Evolutionary conservation across 2,797 vertebrate genomes (phyloP).

Genomic region (Gadopsis marmoratus): DNA sequence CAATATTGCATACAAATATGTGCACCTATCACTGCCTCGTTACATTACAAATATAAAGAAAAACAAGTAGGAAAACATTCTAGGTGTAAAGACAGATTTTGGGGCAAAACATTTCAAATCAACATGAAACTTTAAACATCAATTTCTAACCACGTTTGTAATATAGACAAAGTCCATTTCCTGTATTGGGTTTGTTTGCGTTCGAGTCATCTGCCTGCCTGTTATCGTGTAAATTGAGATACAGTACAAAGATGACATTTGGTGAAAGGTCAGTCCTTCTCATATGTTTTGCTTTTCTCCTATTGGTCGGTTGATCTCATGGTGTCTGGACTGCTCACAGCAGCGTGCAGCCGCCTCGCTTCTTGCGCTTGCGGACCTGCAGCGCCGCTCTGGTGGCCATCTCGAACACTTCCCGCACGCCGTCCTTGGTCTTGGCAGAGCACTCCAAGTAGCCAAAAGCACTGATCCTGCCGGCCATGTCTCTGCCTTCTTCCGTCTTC

Average conservation of each 20-base stretch:
- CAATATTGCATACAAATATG: conserved; percentile 65
- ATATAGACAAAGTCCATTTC: conserved; percentile 73
- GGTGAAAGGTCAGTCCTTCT: conserved; percentile 78
- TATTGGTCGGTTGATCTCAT: conserved; percentile 51
- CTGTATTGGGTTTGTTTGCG: conserved; percentile 57
- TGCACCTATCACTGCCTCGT: conserved; percentile 62
- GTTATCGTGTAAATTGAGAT: conserved; percentile 75
- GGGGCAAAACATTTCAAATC: conserved; percentile 50
- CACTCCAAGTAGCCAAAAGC: conserved; percentile 98
- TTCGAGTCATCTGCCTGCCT: conserved; percentile 50
- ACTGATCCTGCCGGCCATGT: conserved; percentile 94
- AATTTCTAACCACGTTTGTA: conserved; percentile 67
- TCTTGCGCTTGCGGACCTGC: conserved; percentile 95
- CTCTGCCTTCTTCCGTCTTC: conserved; percentile 93
- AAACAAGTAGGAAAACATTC: conserved; percentile 58
- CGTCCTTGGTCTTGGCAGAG: conserved; percentile 98
- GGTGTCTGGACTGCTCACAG: conserved; percentile 83
- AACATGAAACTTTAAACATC: conserved; percentile 57
- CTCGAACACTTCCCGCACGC: conserved; percentile 97
- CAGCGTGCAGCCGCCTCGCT: conserved; percentile 89
- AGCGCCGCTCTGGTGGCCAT: conserved; percentile 97
- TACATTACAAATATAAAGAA: conserved; percentile 59
- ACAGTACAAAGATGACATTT: conserved; percentile 85
- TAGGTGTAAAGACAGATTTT: conserved; percentile 47
- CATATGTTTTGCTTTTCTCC: conserved; percentile 33